Evolutionary conservation across 2,888 invertebrate genomes (phyloP), one percentile per base, ranked within the genome.

Genomic region (Plagodis dolabraria): DNA sequence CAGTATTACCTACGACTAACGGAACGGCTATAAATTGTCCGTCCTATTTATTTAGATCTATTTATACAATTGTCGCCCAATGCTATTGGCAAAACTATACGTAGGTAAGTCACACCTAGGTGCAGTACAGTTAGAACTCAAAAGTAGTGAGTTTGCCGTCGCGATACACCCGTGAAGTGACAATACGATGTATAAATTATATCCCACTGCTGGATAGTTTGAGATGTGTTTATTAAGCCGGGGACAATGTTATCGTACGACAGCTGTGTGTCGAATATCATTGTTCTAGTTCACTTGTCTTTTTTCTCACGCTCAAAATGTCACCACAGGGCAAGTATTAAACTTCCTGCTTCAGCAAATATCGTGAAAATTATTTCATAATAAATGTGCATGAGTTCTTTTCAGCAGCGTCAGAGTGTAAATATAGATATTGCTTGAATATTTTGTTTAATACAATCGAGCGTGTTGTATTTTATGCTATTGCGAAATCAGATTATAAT

Each of bases 261-360:
- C 85, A 82, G 80, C 79, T 85, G 85, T 84, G 83, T 48, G 63
- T 70, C 72, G 80, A 82, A 85, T 80, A 76, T 75, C 79, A 80
- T 83, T 80, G 81, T 81, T 78, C 80, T 76, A 78, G 73, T 83
- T 77, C 75, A 65, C 74, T 73, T 69, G 72, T 79, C 75, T 79
- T 78, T 76, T 60, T 77, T 74, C 75, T 34, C 33, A 64, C 68
- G 71, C 71, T 80, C 77, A 80, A 79, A 79, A 86, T 86, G 85
- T 69, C 75, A 67, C 75, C 55, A 65, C 67, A 61, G 66, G 86
- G 86, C 80, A 68, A 86, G 86, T 87, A 79, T 70, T 63, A 66
- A 69, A 69, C 63, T 72, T 73, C 69, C 58, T 47, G 22, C 34
- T 50, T 44, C 22, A 22, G 35, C 34, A 33, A 22, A 35, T 47